Evolutionary conservation across 2,797 vertebrate genomes (phyloP), one percentile per base, ranked within the genome.

Genomic region (Eulemur mongoz): DNA sequence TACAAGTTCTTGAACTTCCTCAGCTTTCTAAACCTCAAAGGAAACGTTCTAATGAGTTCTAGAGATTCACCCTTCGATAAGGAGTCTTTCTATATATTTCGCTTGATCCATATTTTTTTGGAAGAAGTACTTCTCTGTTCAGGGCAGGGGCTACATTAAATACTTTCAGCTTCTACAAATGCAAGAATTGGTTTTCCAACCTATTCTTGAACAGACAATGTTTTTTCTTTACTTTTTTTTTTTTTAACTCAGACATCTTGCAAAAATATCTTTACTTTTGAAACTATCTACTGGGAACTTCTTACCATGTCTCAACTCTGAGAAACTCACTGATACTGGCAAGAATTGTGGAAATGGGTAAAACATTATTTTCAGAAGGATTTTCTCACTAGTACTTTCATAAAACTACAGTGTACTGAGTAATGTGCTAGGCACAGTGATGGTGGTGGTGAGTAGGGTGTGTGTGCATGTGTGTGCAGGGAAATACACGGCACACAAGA

Each of bases 1-100:
- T 32, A 72, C 35, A 92, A n/a, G 70, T 75, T 70, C 85, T 63
- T 70, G 5, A 93, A 80, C 32, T 88, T 70, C 57, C 52, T 35
- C 12, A 20, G 70, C 38, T 93, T 91, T 79, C 83, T 85, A 54
- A 78, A 80, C 75, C 43, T 81, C 79, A 88, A 87, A 85, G 59
- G 30, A 93, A 94, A 79, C n/a, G 38, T 79, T 40, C 59, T 85
- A 84, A 72, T 81, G 38, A 82, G 10, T 82, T 80, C 48, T 57
- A 83, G 57, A 69, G 27, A 43, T 40, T 92, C 50, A 80, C 86
- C 81, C 76, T 86, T 76, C 15, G 43, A 50, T 50, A 92, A 81
- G 48, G 12, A 57, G 78, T 87, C 80, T 87, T 97, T 67, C 30
- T 54, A 70, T 59, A 72, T 84, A 45, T 89, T 93, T 95, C 45